Evolutionary conservation across 2,888 invertebrate genomes (phyloP), one percentile per base, ranked within the genome.

Genomic region (Zaprionus lineosus): DNA sequence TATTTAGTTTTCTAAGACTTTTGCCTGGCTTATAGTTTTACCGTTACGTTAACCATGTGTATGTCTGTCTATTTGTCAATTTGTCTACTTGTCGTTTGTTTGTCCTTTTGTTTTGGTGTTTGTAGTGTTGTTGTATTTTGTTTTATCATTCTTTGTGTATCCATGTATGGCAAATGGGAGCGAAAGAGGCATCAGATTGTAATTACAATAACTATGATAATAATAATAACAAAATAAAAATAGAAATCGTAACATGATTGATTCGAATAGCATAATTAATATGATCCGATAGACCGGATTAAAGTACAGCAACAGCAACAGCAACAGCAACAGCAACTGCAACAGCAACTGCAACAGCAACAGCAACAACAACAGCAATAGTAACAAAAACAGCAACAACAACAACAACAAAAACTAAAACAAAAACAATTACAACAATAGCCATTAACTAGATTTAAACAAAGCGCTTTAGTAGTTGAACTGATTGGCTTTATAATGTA

Each of bases 111-210:
- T 39, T 43, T 26, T 46, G 16, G 47, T 50, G 19, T 63, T 44
- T 50, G 39, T 51, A 34, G 37, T 40, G 47, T 77, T 61, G 62
- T 36, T 56, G 67, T 71, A 52, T 21, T 50, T 75, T 61, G 33
- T 61, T 37, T 51, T 55, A 34, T 51, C 33, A 15, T 48, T 53
- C 55, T 74, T 69, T 86, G 73, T 85, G 68, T 81, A 81, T 67
- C 64, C 81, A 82, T 84, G 86, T 86, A 86, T 86, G 87, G 86
- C 84, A 85, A 88, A 84, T 88, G 88, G 87, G 88, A 87, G 87
- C 86, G 88, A 87, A 87, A 88, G 87, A 87, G 86, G 78, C 77
- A 87, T 87, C 87, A 87, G 87, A 87, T 88, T 84, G 65, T 73
- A 81, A 81, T 72, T 66, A 81, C 68, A 73, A 76, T 72, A 81